A percentile compares a stretch with the other conserved stretches of the same genome.
phyloP scores from a whole-genome alignment of 1,140 invertebrate genomes.

The Pseudoatta argentina region DNA sequence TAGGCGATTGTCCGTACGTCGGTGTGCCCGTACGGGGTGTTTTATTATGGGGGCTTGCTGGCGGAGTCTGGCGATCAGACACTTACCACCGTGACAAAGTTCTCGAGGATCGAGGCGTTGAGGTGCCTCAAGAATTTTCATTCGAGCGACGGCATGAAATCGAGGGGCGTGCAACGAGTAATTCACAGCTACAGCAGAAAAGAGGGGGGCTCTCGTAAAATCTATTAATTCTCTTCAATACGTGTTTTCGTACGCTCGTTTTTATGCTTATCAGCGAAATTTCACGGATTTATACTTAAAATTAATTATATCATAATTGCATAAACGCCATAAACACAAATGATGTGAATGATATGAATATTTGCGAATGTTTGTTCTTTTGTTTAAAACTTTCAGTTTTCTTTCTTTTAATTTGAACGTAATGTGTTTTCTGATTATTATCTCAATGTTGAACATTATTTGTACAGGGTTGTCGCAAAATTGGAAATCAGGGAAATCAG shows the following conservation, averaged over 20 bases:
- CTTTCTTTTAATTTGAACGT: not conserved
- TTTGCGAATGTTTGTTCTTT: not conserved
- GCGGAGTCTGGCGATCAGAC: conserved; percentile 56
- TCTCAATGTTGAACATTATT: not conserved
- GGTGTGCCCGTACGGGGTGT: conserved; percentile 79
- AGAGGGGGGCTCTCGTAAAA: conserved; percentile 68
- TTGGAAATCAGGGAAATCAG: no score
- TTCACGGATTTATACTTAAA: not conserved
- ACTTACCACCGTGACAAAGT: conserved; percentile 66
- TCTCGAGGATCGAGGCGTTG: conserved; percentile 43
- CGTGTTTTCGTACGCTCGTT: conserved; percentile 15
- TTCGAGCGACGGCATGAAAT: conserved; percentile 70
- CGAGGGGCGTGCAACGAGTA: conserved; percentile 71
- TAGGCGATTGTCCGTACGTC: conserved; percentile 78
- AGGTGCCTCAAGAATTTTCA: conserved; percentile 70
- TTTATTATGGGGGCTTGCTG: conserved; percentile 82
- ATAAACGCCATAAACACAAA: not conserved
- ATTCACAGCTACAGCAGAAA: conserved; percentile 49
- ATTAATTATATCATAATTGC: conserved; percentile 2
- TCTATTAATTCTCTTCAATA: conserved; percentile 62
- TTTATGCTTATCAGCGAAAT: conserved; percentile 49
- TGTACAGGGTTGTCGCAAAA: not conserved
- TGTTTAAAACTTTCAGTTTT: not conserved
- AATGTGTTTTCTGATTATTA: not conserved
- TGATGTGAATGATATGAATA: not conserved